A percentile compares a stretch with the other conserved stretches of the same genome.
These are phyloP conservation scores for Danionella dracula DNA, from an alignment of 2,797 vertebrate species.

Conservation along the genomic window DNA sequence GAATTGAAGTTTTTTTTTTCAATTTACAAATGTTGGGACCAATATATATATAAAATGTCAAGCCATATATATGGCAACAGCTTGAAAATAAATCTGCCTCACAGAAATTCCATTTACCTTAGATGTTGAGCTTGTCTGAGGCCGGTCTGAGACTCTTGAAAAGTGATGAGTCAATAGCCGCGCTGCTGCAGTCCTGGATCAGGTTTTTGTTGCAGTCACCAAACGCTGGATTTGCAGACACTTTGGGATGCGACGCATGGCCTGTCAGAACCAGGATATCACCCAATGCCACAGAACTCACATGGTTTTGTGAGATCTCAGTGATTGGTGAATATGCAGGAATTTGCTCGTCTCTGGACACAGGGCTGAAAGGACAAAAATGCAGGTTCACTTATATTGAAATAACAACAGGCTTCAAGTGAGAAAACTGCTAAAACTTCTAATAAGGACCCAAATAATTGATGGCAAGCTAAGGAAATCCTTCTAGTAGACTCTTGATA, in stretches of 20 bases:
- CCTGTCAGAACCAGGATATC: conserved; percentile 85
- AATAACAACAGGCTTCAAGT: no score
- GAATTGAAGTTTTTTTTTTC: no score
- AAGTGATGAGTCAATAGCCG: conserved; percentile 80
- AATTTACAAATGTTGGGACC: no score
- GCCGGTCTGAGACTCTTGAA: conserved; percentile 71
- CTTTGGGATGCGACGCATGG: conserved; percentile 75
- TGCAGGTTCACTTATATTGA: conserved; percentile 41
- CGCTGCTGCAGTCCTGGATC: conserved; percentile 85
- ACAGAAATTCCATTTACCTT: conserved; percentile 61
- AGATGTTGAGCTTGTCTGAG: conserved; percentile 73
- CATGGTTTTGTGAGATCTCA: conserved; percentile 80
- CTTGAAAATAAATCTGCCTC: not conserved
- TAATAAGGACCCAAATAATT: no score
- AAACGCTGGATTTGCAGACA: conserved; percentile 69
- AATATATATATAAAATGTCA: no score
- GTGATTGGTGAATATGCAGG: conserved; percentile 90
- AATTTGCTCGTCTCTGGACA: conserved; percentile 91
- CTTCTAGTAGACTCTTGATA: no score
- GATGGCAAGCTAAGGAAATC: no score
- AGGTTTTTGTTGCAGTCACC: conserved; percentile 98
- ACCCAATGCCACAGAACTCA: conserved; percentile 78
- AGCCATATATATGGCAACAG: no score
- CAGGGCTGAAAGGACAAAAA: conserved; percentile 73
- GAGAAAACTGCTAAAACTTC: no score